A percentile compares a stretch with the other conserved stretches of the same genome.
These are phyloP conservation scores for Leptogaster cylindrica DNA, from an alignment of 2,888 invertebrate genomes.

Conservation along the genomic window DNA sequence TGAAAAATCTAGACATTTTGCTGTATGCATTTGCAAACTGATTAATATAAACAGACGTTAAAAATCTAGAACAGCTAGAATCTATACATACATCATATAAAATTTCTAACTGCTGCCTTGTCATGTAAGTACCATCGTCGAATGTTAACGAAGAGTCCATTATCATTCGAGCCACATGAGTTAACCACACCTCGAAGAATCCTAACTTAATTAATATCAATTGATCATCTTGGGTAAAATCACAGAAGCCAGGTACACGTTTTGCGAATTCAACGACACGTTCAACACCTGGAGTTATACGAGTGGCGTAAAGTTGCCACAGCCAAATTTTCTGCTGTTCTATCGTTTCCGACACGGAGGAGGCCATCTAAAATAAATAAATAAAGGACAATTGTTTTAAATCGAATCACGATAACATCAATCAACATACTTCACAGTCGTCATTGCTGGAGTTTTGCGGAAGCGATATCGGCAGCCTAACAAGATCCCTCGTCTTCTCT, in stretches of 20 bases:
- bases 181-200: conserved; percentile 96
- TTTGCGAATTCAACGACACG: conserved; percentile 97
- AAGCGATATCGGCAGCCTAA: conserved; percentile 73
- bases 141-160: conserved; percentile 80
- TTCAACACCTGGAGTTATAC: conserved; percentile 89
- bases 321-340: conserved; percentile 81
- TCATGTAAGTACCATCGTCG: conserved; percentile 86
- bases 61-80: background rate
- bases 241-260: conserved; percentile 89
- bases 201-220: conserved; percentile 94
- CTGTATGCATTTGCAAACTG: background rate
- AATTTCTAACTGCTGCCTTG: conserved; percentile 80
- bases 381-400: background rate
- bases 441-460: conserved; percentile 61
- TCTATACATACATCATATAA: conserved; percentile 81
- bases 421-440: conserved; percentile 49
- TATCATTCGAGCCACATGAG: conserved; percentile 82
- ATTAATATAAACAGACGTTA: background rate
- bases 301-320: conserved; percentile 87
- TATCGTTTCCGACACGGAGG: conserved; percentile 69
- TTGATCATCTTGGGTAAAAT: conserved; percentile 93
- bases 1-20: conserved; percentile 52
- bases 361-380: conserved; percentile 62
- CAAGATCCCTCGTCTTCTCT: conserved; percentile 75
- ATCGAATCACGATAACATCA: background rate